phyloP scores from a whole-genome alignment of 2,113 vertebrate genomes.

The Hemiprocne comata region DNA sequence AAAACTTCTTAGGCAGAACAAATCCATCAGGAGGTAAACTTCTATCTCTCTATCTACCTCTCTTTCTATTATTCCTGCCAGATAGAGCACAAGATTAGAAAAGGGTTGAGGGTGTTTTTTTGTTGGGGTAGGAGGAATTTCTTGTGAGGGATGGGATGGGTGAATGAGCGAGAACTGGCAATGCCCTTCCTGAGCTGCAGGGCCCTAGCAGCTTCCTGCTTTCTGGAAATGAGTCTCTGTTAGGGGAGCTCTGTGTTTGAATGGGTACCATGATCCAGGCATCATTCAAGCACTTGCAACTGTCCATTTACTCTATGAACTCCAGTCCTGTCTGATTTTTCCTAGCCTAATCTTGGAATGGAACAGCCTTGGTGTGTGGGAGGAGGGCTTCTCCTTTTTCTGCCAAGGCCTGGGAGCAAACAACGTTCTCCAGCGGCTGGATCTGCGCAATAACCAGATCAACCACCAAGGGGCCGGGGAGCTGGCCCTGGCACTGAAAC shows the following conservation, averaged over 20 bases:
- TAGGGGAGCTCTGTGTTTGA: neutral
- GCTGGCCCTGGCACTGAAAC: slow-evolving; percentile 83
- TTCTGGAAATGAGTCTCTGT: rapidly evolving
- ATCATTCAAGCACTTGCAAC: neutral
- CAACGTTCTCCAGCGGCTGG: slow-evolving; percentile 77
- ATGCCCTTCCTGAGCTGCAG: neutral
- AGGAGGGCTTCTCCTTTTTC: slow-evolving; percentile 88
- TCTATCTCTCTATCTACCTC: neutral
- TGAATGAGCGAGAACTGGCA: neutral
- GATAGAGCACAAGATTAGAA: neutral
- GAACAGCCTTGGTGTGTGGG: slow-evolving; percentile 90
- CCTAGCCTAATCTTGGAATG: slow-evolving; percentile 91
- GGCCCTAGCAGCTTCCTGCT: neutral
- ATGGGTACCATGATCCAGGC: rapidly evolving
- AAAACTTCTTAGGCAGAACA: slow-evolving; percentile 86
- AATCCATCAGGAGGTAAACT: slow-evolving; percentile 84
- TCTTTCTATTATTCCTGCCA: neutral
- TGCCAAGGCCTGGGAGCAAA: slow-evolving; percentile 87
- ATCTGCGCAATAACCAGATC: slow-evolving; percentile 96
- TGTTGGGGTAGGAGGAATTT: neutral
- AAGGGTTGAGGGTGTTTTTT: neutral
- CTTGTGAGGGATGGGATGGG: neutral
- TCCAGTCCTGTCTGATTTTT: neutral
- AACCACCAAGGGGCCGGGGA: slow-evolving; percentile 87
- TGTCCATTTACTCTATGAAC: rapidly evolving